Conservation (phyloP, 1,140 invertebrate genomes). For the Drosophila sp. region DNA sequence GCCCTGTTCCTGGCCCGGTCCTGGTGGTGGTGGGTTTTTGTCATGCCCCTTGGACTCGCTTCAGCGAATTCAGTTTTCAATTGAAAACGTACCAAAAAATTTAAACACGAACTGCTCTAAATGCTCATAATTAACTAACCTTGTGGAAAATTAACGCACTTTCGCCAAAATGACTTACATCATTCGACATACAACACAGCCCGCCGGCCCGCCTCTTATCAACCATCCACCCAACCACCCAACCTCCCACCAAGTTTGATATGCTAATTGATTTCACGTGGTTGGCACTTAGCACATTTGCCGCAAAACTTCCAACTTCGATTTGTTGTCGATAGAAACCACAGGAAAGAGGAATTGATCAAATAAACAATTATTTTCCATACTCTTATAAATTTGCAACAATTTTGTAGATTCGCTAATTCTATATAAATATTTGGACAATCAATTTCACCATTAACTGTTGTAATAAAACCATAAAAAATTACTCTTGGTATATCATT, state of each 20-base stretch:
- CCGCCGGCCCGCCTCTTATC: constrained; percentile 25
- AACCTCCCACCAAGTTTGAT: constrained; percentile 28
- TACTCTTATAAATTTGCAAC: not conserved
- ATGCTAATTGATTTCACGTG: constrained; percentile 79
- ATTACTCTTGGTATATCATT: not conserved
- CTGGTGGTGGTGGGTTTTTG: constrained; percentile 24
- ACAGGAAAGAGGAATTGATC: constrained; percentile 18
- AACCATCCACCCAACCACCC: not conserved
- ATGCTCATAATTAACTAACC: constrained; percentile 53
- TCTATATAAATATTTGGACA: constrained; percentile 37
- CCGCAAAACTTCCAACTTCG: not conserved
- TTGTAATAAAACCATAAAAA: not conserved
- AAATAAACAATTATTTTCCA: constrained; percentile 4
- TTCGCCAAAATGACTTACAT: constrained; percentile 71
- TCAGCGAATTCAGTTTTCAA: constrained; percentile 15
- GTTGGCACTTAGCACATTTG: constrained; percentile 53
- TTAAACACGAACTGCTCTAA: constrained; percentile 48
- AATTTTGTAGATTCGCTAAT: constrained; percentile 26
- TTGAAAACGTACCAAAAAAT: constrained; percentile 2
- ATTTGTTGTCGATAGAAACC: constrained; percentile 14
- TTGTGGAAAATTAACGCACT: constrained; percentile 67
- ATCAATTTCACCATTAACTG: not conserved
- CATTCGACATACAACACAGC: constrained; percentile 26
- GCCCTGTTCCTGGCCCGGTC: no score
- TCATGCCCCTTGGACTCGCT: constrained; percentile 21